Conservation (phyloP, 2,113 vertebrate species). For the Oenanthe oenanthe region DNA sequence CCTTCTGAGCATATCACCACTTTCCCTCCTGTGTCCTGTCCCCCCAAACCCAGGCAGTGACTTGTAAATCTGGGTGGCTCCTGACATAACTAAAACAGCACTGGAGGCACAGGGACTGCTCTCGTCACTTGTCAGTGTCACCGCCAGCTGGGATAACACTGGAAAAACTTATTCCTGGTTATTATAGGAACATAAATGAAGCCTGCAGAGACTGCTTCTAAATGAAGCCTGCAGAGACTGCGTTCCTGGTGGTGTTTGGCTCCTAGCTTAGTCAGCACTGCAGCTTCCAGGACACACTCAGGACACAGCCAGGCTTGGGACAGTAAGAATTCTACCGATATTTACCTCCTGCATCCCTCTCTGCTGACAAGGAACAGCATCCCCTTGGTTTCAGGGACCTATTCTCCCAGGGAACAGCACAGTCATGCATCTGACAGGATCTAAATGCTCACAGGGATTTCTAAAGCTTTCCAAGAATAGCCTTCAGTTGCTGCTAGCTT, state of each 20-base stretch:
- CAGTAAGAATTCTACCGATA: background rate
- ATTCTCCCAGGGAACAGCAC: background rate
- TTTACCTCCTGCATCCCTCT: background rate
- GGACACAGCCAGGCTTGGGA: background rate
- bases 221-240: background rate
- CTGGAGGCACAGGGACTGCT: background rate
- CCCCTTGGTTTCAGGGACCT: background rate
- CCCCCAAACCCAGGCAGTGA: background rate
- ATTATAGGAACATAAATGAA: background rate
- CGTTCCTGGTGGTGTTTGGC: background rate
- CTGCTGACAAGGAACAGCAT: background rate
- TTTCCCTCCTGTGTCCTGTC: accelerated
- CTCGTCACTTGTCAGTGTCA: background rate
- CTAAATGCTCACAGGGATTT: background rate
- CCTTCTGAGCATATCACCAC: background rate
- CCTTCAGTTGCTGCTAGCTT: background rate
- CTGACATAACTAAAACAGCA: background rate
- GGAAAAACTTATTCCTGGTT: background rate
- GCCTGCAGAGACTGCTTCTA: background rate
- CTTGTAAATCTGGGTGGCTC: background rate
- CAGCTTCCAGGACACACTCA: background rate
- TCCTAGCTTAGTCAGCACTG: background rate
- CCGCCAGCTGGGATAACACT: background rate
- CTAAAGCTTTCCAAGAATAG: background rate
- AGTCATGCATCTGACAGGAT: background rate